These are phyloP conservation scores for Campylomormyrus numenius DNA, from an alignment of 2,113 vertebrate species.

Conservation along the genomic window DNA sequence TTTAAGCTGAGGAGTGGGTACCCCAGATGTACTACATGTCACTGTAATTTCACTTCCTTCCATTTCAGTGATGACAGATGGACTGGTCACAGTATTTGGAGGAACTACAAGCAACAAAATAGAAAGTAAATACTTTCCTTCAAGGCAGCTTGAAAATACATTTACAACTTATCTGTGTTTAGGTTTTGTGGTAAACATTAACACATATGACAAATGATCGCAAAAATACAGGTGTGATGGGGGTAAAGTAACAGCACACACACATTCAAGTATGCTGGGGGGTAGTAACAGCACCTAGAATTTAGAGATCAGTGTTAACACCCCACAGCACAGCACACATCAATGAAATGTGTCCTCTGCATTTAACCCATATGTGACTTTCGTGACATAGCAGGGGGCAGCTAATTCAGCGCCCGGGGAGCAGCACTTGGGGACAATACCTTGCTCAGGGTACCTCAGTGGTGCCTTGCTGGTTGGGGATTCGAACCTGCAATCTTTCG, in stretches of 20 bases:
- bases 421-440: too few species aligned
- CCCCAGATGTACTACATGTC: slow-evolving; percentile 71
- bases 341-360: too few species aligned
- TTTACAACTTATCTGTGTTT: background rate
- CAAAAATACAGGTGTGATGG: background rate
- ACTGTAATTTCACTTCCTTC: slow-evolving; percentile 74
- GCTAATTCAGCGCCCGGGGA: too few species aligned
- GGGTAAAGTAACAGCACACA: background rate
- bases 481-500: too few species aligned
- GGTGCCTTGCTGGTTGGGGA: too few species aligned
- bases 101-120: slow-evolving; percentile 57
- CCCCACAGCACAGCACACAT: too few species aligned
- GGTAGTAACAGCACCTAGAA: too few species aligned
- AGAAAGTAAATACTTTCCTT: background rate
- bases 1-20: slow-evolving; percentile 70
- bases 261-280: background rate
- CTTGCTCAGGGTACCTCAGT: too few species aligned
- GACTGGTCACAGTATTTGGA: slow-evolving; percentile 72
- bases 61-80: slow-evolving; percentile 69
- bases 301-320: too few species aligned
- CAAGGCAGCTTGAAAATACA: background rate
- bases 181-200: background rate
- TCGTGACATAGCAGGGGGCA: too few species aligned
- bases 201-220: background rate
- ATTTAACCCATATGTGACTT: too few species aligned